A percentile compares a stretch with the other conserved stretches of the same genome.
Evolutionary conservation across 2,113 vertebrate genomes (phyloP).

Genomic region (Manacus vitellinus): DNA sequence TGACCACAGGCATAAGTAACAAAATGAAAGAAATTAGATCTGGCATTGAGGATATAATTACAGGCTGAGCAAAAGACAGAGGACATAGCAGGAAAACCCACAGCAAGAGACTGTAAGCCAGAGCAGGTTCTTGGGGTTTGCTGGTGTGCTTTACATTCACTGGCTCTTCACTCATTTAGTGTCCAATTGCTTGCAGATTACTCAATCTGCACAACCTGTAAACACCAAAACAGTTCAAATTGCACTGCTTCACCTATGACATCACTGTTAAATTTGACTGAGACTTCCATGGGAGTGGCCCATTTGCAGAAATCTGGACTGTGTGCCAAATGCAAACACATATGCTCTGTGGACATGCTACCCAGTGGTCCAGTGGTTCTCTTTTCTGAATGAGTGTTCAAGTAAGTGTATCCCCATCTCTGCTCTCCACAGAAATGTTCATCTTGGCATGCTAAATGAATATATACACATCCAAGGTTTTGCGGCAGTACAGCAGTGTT

Average conservation of each 20-base stretch:
- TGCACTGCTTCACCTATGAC: neutral
- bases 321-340: neutral
- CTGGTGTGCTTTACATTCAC: neutral
- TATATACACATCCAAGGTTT: neutral
- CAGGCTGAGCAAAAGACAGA: neutral
- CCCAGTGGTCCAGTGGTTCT: neutral
- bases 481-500: neutral
- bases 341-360: neutral
- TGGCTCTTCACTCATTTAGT: neutral
- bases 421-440: neutral
- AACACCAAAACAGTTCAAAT: neutral
- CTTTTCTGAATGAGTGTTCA: neutral
- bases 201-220: neutral
- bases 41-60: neutral
- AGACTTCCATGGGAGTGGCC: slow-evolving; percentile 4
- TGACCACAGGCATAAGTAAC: neutral
- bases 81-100: neutral
- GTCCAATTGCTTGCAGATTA: neutral
- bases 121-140: neutral
- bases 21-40: neutral
- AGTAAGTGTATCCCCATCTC: neutral
- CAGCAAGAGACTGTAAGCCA: neutral
- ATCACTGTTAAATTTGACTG: neutral
- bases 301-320: neutral
- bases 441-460: neutral